A percentile compares a stretch with the other conserved stretches of the same genome.
These are phyloP conservation scores for Cynopterus brachyotis DNA, from an alignment of 2,113 vertebrate genomes.

Conservation along the genomic window DNA sequence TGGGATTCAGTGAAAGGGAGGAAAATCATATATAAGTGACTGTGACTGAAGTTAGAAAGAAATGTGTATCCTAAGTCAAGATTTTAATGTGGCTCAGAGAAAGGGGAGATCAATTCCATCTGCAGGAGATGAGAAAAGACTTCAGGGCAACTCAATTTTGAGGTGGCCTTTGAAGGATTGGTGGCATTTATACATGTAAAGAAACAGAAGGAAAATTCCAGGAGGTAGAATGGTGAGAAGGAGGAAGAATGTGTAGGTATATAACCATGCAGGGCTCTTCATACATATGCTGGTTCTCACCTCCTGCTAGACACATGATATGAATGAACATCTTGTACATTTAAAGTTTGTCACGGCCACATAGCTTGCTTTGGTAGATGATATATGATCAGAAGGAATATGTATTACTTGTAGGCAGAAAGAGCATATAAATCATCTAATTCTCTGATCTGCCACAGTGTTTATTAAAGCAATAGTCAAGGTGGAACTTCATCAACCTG, in stretches of 20 bases:
- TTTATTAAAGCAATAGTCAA: neutral
- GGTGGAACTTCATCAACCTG: neutral
- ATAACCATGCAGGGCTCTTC: neutral
- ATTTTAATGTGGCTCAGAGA: neutral
- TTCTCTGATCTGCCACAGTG: neutral
- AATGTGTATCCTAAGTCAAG: neutral
- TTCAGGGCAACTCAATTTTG: neutral
- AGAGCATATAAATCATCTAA: neutral
- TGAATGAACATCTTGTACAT: neutral
- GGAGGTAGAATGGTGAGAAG: neutral
- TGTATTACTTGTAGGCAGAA: neutral
- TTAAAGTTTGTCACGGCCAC: neutral
- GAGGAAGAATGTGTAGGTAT: neutral
- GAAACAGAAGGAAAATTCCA: neutral
- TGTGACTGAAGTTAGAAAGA: neutral
- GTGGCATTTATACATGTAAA: neutral
- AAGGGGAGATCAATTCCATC: neutral
- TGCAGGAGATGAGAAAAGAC: neutral
- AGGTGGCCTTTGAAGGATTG: neutral
- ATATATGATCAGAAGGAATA: neutral
- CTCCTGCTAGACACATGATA: neutral
- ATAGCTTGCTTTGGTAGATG: neutral
- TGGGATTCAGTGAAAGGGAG: neutral
- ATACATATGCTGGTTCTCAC: neutral
- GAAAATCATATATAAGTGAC: neutral